Conservation (phyloP, 2,113 vertebrate species). For the cattle (Bos taurus) region DNA sequence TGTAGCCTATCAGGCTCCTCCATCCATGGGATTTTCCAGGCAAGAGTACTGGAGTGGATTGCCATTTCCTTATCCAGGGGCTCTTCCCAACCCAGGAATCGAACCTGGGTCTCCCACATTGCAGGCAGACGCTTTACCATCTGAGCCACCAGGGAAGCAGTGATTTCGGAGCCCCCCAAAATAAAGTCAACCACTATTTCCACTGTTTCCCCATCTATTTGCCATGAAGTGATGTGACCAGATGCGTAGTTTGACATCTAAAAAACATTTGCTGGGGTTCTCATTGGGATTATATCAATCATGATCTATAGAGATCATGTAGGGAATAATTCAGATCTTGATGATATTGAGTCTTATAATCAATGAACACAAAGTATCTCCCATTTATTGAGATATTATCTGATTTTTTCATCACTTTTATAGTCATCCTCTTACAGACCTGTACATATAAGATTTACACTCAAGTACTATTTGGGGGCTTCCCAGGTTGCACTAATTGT, state of each 20-base stretch:
- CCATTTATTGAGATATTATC: not conserved
- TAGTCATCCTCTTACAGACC: not conserved
- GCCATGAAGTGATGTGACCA: too few species aligned
- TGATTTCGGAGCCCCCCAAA: too few species aligned
- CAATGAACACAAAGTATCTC: not conserved
- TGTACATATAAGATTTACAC: not conserved
- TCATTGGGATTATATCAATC: not conserved
- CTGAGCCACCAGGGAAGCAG: too few species aligned
- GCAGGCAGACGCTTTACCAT: too few species aligned
- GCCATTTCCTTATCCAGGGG: too few species aligned
- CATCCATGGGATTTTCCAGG: too few species aligned
- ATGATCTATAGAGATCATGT: not conserved
- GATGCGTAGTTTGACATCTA: not conserved
- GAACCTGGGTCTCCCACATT: too few species aligned
- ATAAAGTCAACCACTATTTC: fast-evolving
- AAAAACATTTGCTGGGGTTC: not conserved
- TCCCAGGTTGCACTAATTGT: not conserved
- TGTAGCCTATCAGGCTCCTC: too few species aligned
- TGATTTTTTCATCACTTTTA: not conserved
- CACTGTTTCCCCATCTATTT: too few species aligned
- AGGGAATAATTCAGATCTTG: not conserved
- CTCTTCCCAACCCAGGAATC: too few species aligned
- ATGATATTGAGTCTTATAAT: not conserved
- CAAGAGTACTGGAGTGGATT: too few species aligned
- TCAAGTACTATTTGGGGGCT: not conserved